Evolutionary conservation across 1,140 invertebrate species (phyloP), one percentile per base, ranked within the genome.

Genomic region (Bombus waltoni): DNA sequence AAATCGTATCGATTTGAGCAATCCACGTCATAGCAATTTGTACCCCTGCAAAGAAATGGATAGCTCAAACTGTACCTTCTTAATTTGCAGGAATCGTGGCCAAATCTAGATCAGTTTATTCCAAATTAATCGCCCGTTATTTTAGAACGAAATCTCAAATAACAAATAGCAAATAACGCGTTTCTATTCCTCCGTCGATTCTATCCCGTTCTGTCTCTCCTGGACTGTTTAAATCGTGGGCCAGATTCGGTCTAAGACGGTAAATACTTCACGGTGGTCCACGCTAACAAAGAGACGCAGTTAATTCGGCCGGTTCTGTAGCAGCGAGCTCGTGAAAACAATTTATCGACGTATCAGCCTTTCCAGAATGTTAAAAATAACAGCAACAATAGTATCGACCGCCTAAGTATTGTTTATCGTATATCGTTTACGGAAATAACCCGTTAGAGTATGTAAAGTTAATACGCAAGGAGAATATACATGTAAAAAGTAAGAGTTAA

Each of bases 201-300:
- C 38, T 47, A 44, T 40, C 18, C 28, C 65, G 38, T 62, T 78
- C 74, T 86, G 59, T 59, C 75, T 82, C 73, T n/a, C 40, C 40
- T 75, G 47, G 71, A 42, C 68, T 65, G 77, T 85, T 85, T 65
- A 65, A 72, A 71, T 73, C 53, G 72, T 53, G 40, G 62, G n/a
- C 71, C 59, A n/a, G 25, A 57, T 65, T 83, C 35, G 42, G 53
- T 76, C 47, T 32, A 66, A 79, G 47, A 47, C 47, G 28, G 40
- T 87, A 85, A 87, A 85, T 82, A 85, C 86, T 80, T 87, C 82
- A 47, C 40, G 86, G 86, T 87, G 86, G 86, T 87, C 82, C 72
- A 18, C 15, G 47, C 75, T 71, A 82, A 70, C 76, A 76, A 81
- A 87, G 86, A 40, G 32, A 71, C 76, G 76, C 59, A 71, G 82